phyloP scores from a whole-genome alignment of 1,140 invertebrate species.

The Drosophila lowei region DNA sequence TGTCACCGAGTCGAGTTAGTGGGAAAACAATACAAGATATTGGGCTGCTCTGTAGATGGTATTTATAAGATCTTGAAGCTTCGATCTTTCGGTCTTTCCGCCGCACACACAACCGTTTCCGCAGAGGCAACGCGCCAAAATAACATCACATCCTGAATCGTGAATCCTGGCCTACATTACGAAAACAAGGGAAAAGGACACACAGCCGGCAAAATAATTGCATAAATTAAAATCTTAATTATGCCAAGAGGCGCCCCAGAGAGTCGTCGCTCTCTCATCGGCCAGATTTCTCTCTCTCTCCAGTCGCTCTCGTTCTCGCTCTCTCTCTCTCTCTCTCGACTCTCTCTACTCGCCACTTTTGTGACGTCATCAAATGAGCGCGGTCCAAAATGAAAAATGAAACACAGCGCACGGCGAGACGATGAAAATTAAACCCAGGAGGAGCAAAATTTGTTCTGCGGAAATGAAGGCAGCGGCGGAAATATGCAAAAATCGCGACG shows the following conservation, averaged over 20 bases:
- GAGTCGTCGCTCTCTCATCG: constrained; percentile 17
- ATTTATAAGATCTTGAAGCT: neutral
- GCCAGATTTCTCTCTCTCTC: neutral
- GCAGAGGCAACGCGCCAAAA: constrained; percentile 57
- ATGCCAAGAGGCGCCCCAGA: constrained; percentile 55
- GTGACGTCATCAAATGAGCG: constrained; percentile 77
- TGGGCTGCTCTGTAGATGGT: too few relatives aligned
- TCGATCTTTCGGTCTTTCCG: neutral
- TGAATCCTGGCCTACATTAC: constrained; percentile 25
- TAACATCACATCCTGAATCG: constrained; percentile 55
- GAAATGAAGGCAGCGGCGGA: constrained; percentile 60
- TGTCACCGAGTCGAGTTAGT: too few relatives aligned
- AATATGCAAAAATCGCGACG: constrained; percentile 62
- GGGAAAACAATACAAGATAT: too few relatives aligned
- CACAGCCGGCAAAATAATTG: constrained; percentile 80
- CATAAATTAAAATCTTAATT: constrained; percentile 83
- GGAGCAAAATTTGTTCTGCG: constrained; percentile 64
- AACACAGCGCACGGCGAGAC: constrained; percentile 47
- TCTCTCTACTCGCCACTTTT: constrained; percentile 17
- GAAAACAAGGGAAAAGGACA: constrained; percentile 50
- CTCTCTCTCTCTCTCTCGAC: neutral
- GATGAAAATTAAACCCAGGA: constrained; percentile 63
- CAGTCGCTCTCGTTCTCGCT: neutral
- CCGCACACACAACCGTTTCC: constrained; percentile 59
- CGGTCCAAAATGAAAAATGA: constrained; percentile 77